Conservation (phyloP, 2,113 vertebrate species). For the Phrynosoma blainvillii region DNA sequence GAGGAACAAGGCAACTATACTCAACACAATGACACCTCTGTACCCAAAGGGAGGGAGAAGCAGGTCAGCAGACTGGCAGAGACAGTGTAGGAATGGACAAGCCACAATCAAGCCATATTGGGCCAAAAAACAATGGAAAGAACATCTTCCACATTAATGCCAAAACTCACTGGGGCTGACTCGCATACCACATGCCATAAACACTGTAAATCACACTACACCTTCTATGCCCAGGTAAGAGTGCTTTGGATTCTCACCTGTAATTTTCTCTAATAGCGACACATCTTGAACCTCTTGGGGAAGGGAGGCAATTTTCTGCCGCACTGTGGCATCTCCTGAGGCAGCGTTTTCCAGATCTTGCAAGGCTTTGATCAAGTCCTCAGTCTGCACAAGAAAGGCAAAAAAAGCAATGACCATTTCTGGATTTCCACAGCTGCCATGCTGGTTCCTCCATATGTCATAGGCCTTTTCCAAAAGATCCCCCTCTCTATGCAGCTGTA, state of each 20-base stretch:
- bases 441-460: not conserved
- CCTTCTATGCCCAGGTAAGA: not conserved
- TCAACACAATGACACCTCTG: no score
- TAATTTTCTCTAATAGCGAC: slow-evolving; percentile 96
- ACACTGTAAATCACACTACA: no score
- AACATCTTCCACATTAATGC: no score
- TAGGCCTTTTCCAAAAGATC: not conserved
- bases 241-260: slow-evolving; percentile 74
- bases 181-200: no score
- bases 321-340: slow-evolving; percentile 94
- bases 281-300: slow-evolving; percentile 98
- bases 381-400: slow-evolving; percentile 79
- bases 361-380: slow-evolving; percentile 95
- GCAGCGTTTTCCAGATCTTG: slow-evolving; percentile 98
- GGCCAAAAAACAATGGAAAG: no score
- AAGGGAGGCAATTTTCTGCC: slow-evolving; percentile 97
- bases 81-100: no score
- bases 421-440: rapidly evolving
- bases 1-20: no score
- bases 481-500: not conserved
- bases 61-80: no score
- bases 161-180: no score
- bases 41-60: no score
- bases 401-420: not conserved
- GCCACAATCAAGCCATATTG: no score